A percentile compares a stretch with the other conserved stretches of the same genome.
phyloP scores from a whole-genome alignment of 2,888 invertebrate species.

The Kryphioiulus occultus region DNA sequence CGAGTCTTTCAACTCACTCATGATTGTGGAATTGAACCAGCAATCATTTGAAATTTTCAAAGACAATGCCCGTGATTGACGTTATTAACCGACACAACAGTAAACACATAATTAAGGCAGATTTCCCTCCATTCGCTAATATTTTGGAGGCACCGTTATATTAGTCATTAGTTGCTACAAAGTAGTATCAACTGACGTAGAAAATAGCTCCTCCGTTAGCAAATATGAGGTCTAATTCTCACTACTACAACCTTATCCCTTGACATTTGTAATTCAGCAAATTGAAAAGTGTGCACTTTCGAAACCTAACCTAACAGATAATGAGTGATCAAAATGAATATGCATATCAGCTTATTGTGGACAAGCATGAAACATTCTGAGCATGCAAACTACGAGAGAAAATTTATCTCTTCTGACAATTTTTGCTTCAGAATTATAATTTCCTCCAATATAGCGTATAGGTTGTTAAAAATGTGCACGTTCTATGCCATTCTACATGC shows the following conservation, averaged over 20 bases:
- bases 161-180: slow-evolving; percentile 30
- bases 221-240: slow-evolving; percentile 36
- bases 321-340: slow-evolving; percentile 14
- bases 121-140: slow-evolving; percentile 36
- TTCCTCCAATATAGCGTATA: too few relatives aligned
- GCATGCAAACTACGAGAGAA: background rate
- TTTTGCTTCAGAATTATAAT: too few relatives aligned
- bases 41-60: background rate
- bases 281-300: background rate
- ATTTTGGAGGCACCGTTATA: slow-evolving; percentile 21
- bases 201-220: slow-evolving; percentile 39
- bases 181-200: slow-evolving; percentile 34
- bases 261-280: background rate
- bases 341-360: background rate
- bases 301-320: background rate
- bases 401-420: too few relatives aligned
- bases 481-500: background rate
- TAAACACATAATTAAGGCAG: slow-evolving; percentile 39
- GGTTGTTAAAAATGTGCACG: background rate
- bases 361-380: background rate
- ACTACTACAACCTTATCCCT: background rate
- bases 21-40: background rate
- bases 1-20: background rate
- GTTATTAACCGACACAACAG: slow-evolving; percentile 27
- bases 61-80: slow-evolving; percentile 8